Percentiles rank a stretch among this genome's conserved stretches.
Evolutionary conservation across 2,888 invertebrate genomes (phyloP).

Genomic region (Chloroclystis v-ata): DNA sequence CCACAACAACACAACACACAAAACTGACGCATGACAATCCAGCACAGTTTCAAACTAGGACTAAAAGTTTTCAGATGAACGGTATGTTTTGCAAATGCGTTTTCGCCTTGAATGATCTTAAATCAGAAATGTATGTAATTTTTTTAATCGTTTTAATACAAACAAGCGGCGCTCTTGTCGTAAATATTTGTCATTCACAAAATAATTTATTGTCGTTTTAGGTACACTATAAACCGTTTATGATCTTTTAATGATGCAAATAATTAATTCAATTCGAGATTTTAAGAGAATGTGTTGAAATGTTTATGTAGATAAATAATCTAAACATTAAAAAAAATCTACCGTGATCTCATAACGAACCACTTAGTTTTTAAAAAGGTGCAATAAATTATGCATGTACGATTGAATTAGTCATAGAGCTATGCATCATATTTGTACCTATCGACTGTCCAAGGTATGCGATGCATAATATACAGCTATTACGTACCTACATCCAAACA

Average conservation of each 20-base stretch:
- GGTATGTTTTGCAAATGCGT: too few species aligned
- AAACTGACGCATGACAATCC: neutral
- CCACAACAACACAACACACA: too few species aligned
- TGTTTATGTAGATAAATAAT: too few species aligned
- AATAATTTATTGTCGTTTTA: conserved; percentile 11
- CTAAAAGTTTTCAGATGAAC: too few species aligned
- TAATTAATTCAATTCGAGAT: neutral
- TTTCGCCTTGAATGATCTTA: too few species aligned
- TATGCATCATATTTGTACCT: conserved; percentile 8
- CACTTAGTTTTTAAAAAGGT: neutral
- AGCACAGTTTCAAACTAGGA: too few species aligned
- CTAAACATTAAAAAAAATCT: neutral
- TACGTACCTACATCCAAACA: neutral
- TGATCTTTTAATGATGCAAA: neutral
- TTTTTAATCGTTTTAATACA: too few species aligned
- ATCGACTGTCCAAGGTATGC: neutral
- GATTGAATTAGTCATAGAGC: conserved; percentile 5
- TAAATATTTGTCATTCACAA: conserved; percentile 5
- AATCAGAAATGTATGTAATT: too few species aligned
- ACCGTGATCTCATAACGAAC: neutral
- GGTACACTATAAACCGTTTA: conserved; percentile 7
- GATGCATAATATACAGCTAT: neutral
- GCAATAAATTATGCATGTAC: conserved; percentile 1
- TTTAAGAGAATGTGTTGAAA: too few species aligned
- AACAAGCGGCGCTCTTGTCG: neutral